Conservation (phyloP, 2,888 invertebrate species). For the Platycnemis pennipes region DNA sequence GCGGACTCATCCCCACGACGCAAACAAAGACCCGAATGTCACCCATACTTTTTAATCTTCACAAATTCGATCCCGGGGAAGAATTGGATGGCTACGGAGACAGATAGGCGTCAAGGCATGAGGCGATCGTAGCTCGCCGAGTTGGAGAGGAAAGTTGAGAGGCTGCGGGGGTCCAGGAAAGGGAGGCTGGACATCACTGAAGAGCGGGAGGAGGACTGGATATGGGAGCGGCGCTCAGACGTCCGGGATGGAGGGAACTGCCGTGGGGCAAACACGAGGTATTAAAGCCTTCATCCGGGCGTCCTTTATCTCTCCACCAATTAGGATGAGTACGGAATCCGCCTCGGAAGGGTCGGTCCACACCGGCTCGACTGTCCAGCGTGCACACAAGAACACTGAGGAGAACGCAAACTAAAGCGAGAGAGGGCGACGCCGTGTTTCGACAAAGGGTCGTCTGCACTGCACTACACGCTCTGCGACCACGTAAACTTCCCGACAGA, state of each 20-base stretch:
- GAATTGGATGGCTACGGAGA: background rate
- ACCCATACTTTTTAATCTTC: too few species aligned
- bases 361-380: background rate
- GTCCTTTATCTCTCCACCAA: slow-evolving; percentile 20
- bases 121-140: background rate
- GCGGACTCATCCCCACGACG: too few species aligned
- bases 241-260: background rate
- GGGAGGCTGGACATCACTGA: background rate
- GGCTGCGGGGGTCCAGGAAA: background rate
- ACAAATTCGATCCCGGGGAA: background rate
- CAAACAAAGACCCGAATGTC: too few species aligned
- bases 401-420: background rate
- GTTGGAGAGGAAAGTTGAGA: background rate
- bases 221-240: background rate
- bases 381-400: background rate
- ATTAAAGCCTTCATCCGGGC: slow-evolving; percentile 5
- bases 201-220: background rate
- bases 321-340: background rate
- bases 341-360: background rate
- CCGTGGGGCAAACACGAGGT: background rate
- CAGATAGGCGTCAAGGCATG: background rate
- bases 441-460: too few species aligned
- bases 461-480: too few species aligned
- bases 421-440: too few species aligned
- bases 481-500: too few species aligned